Conservation (phyloP, 2,113 vertebrate species). For the Oenanthe oenanthe region DNA sequence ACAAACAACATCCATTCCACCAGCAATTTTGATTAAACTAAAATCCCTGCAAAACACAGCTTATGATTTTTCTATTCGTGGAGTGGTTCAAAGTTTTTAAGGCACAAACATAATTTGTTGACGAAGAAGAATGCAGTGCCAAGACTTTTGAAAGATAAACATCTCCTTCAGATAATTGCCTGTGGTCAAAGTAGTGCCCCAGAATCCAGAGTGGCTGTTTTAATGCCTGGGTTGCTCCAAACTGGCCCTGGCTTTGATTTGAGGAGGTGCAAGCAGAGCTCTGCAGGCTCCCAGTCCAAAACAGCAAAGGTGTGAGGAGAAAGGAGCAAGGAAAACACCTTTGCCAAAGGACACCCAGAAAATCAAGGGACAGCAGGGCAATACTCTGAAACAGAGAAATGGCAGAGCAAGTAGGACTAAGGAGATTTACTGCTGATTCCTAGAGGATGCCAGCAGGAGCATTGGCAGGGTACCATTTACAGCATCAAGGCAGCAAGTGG, state of each 20-base stretch:
- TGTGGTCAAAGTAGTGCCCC: background rate
- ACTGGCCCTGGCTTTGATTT: background rate
- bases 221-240: background rate
- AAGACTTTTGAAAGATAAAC: background rate
- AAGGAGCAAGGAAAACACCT: background rate
- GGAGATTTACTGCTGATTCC: background rate
- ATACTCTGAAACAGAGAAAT: background rate
- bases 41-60: background rate
- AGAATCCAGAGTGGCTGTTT: background rate
- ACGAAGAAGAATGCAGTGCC: background rate
- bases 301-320: rapidly evolving
- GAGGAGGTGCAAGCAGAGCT: background rate
- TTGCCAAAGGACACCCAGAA: background rate
- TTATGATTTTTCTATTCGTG: background rate
- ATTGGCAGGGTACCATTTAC: background rate
- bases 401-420: background rate
- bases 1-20: background rate
- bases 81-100: background rate
- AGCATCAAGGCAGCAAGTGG: background rate
- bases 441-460: background rate
- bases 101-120: background rate
- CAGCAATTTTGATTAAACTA: background rate
- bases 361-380: background rate
- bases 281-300: background rate
- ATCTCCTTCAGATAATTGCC: background rate